Percentiles rank a stretch among this genome's conserved stretches.
phyloP scores from a whole-genome alignment of 2,888 invertebrate species.

The Phortica magna region DNA sequence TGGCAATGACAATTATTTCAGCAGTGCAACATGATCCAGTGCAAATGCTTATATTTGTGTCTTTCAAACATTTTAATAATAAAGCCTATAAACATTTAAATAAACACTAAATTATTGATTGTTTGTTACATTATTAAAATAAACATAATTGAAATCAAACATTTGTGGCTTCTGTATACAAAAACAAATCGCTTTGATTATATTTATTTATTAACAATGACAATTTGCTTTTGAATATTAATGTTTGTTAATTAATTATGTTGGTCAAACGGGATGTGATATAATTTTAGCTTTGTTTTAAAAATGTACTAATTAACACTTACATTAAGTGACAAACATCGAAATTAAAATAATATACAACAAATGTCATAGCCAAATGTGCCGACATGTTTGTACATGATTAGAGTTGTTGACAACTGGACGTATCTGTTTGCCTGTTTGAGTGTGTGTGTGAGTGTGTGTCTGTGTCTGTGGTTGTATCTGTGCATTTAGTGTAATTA shows the following conservation, averaged over 20 bases:
- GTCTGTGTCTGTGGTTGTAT: background rate
- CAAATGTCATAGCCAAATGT: background rate
- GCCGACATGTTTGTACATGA: background rate
- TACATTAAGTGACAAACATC: constrained; percentile 52
- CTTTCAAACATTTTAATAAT: background rate
- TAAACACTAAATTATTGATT: background rate
- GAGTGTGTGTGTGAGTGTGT: background rate
- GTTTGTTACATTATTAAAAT: background rate
- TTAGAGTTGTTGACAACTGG: background rate
- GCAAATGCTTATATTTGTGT: no score
- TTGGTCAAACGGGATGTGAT: background rate
- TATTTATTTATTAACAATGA: background rate
- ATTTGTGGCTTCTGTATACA: background rate
- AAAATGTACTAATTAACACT: constrained; percentile 57
- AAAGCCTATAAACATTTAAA: background rate
- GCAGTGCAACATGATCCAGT: no score
- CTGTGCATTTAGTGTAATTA: no score
- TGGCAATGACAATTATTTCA: constrained; percentile 59
- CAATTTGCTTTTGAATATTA: background rate
- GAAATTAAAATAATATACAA: background rate
- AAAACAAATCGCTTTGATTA: background rate
- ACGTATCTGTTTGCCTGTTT: background rate
- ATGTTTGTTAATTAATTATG: background rate
- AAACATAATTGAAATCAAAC: background rate
- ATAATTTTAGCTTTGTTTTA: constrained; percentile 4